Evolutionary conservation across 2,888 invertebrate genomes (phyloP), one percentile per base, ranked within the genome.

Genomic region (Eulithis testata): DNA sequence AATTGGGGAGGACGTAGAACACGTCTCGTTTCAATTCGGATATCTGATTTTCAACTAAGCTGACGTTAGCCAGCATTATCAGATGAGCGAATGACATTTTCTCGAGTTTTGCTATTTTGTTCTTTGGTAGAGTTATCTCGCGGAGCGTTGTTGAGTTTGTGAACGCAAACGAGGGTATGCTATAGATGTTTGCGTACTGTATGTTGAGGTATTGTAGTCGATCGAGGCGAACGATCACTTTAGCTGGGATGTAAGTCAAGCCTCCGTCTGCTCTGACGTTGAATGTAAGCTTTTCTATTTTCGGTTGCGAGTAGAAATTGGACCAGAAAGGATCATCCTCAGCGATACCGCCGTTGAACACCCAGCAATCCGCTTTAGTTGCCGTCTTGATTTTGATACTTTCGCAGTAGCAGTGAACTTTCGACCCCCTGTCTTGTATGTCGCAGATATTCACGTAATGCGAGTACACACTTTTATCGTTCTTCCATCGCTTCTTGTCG

Each of bases 291-390:
- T 95, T 95, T 72, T 95, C 94, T 71, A 97, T 88, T 76, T 95
- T 94, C 9, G 95, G 95, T 83, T 97, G 97, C 8, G 96, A 95
- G 69, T 94, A 94, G 87, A 97, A 96, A 75, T 95, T 94, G 27
- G 94, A 94, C 97, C 97, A 97, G 69, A 96, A 94, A 6, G 95
- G 94, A 80, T 96, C 95, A 71, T 96, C 95, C 76, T 96, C 95
- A 51, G 94, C 94, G n/a, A 95, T 94, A 7, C 95, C 95, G 4
- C 94, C 94, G 68, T 95, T 95, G 85, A 96, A 96, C 6, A 97
- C 94, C 95, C 96, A 95, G 81, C 97, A 97, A 79, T 96, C 96
- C 3, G 96, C 96, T 73, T 95, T 95, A 21, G 95, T 95, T 1
- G 96, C 96, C 2, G 89, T 89, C 78, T 92, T 89, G 54, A 92